Evolutionary conservation across 2,113 vertebrate species (phyloP).

Genomic region (Telmatochromis brachygnathus): DNA sequence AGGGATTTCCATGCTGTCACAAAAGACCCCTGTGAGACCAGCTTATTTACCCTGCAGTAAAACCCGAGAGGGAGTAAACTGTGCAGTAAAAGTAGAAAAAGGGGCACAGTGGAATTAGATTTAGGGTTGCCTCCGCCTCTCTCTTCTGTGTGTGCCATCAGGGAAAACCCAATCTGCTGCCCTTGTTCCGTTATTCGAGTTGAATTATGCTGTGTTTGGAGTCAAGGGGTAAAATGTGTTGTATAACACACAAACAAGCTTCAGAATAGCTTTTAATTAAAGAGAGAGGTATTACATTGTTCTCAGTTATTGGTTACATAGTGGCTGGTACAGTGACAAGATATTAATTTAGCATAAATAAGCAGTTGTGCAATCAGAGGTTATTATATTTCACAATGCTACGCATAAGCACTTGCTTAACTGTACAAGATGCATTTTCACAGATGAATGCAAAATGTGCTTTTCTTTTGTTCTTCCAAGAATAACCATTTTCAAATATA

Average conservation of each 20-base stretch:
- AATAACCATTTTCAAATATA: not conserved
- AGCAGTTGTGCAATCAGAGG: constrained; percentile 55
- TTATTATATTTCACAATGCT: constrained; percentile 58
- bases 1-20: constrained; percentile 69
- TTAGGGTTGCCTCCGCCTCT: constrained; percentile 49
- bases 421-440: constrained; percentile 59
- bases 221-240: not conserved
- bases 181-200: constrained; percentile 26
- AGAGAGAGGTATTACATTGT: constrained; percentile 66
- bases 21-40: constrained; percentile 66
- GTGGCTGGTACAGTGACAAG: constrained; percentile 56
- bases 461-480: constrained; percentile 15
- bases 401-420: constrained; percentile 48
- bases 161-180: constrained; percentile 40
- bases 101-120: constrained; percentile 56
- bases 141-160: constrained; percentile 47
- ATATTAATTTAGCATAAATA: constrained; percentile 51
- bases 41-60: constrained; percentile 74
- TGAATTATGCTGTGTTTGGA: constrained; percentile 29
- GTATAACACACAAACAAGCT: constrained; percentile 21
- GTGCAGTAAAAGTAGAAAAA: constrained; percentile 57
- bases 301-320: constrained; percentile 56
- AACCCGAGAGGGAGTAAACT: constrained; percentile 66
- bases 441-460: constrained; percentile 53
- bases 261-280: constrained; percentile 65